phyloP scores from a whole-genome alignment of 2,888 invertebrate species.

The Pherbina coryleti region DNA sequence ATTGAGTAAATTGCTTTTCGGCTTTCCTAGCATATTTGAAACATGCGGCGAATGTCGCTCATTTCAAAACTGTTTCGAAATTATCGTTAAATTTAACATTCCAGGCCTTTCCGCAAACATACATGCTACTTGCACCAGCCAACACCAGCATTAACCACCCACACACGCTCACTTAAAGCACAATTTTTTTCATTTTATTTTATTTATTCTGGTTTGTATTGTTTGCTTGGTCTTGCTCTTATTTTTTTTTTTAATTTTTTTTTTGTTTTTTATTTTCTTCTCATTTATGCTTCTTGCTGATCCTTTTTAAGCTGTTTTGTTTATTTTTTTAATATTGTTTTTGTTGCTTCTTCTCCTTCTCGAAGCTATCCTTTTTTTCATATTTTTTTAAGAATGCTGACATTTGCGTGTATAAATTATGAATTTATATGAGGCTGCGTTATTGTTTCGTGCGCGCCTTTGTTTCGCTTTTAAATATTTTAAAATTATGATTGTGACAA shows the following conservation, averaged over 20 bases:
- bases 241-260: not conserved
- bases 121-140: not conserved
- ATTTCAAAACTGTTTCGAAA: conserved; percentile 25
- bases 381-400: not conserved
- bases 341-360: not conserved
- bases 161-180: not conserved
- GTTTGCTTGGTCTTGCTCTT: not conserved
- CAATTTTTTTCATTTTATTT: not conserved
- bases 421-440: not conserved
- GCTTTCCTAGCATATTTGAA: conserved; percentile 1
- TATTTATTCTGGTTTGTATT: not conserved
- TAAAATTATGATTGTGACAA: not conserved
- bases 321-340: too few species aligned
- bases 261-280: not conserved
- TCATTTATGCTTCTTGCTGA: too few species aligned
- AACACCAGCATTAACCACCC: not conserved
- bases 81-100: conserved; percentile 24
- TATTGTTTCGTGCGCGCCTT: not conserved
- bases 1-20: conserved; percentile 23
- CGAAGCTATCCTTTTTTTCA: conserved; percentile 3
- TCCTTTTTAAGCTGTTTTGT: too few species aligned
- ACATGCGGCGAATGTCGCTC: not conserved
- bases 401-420: conserved; percentile 16
- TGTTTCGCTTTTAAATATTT: conserved; percentile 19
- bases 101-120: conserved; percentile 1